Evolutionary conservation across 2,113 vertebrate species (phyloP).

Genomic region (Grammomys dolichurus): DNA sequence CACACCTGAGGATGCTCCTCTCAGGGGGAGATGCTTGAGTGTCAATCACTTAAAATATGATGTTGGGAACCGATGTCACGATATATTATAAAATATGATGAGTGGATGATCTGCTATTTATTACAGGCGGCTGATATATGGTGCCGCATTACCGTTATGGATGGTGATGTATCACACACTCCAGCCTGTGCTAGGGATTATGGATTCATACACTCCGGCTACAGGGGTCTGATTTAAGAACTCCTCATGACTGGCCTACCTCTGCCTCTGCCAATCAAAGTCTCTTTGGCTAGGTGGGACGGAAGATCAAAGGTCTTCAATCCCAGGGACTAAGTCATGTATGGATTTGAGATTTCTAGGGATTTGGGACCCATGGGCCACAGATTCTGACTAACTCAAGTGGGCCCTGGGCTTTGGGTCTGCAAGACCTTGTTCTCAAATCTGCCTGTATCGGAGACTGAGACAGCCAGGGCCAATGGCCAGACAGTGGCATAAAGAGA

Average conservation of each 20-base stretch:
- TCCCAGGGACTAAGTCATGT: neutral
- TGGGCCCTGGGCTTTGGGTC: slow-evolving; percentile 1
- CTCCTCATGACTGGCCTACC: slow-evolving; percentile 68
- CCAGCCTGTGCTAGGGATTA: slow-evolving; percentile 37
- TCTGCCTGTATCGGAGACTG: neutral
- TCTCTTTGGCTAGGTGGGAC: slow-evolving; percentile 4
- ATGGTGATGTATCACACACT: slow-evolving; percentile 77
- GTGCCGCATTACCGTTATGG: slow-evolving; percentile 67
- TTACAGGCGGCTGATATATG: slow-evolving; percentile 75
- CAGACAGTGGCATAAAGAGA: neutral
- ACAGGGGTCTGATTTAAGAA: slow-evolving; percentile 80
- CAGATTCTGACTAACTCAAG: neutral
- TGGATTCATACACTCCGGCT: slow-evolving; percentile 29
- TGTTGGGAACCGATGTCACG: slow-evolving; percentile 76
- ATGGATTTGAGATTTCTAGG: slow-evolving; percentile 56
- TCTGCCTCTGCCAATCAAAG: slow-evolving; percentile 77
- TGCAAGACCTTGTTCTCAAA: neutral
- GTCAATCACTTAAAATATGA: slow-evolving; percentile 72
- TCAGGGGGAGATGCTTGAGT: slow-evolving; percentile 20
- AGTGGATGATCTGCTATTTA: slow-evolving; percentile 81
- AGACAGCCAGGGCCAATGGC: neutral
- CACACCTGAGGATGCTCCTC: slow-evolving; percentile 40
- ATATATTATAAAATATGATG: slow-evolving; percentile 84
- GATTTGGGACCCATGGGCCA: neutral
- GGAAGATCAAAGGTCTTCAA: neutral